phyloP scores from a whole-genome alignment of 1,140 invertebrate species.

The Parapsyche elsis region DNA sequence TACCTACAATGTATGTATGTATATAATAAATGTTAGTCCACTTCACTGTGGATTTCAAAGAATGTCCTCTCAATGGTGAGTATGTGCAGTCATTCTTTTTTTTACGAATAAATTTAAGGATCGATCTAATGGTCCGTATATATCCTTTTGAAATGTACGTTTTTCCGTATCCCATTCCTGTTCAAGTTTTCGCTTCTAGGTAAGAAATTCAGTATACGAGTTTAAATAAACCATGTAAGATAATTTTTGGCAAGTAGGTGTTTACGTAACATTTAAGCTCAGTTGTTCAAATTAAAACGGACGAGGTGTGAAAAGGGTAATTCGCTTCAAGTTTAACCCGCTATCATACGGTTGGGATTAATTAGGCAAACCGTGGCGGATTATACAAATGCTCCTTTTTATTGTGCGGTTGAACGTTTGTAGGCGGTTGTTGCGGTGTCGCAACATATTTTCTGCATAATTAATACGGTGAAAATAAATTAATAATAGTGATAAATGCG shows the following conservation, averaged over 20 bases:
- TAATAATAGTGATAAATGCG: neutral
- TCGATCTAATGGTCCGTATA: no score
- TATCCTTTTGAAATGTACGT: no score
- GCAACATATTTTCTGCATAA: neutral
- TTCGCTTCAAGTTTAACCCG: neutral
- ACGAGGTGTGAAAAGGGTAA: slow-evolving; percentile 17
- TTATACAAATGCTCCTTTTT: neutral
- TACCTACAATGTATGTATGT: no score
- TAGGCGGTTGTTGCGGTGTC: neutral
- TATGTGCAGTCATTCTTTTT: no score
- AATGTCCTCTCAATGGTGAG: no score
- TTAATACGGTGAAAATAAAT: neutral
- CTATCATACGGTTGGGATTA: neutral
- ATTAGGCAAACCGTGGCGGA: neutral
- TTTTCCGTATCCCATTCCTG: no score
- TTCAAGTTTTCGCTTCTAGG: no score
- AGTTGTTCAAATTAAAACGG: slow-evolving; percentile 3
- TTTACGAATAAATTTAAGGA: no score
- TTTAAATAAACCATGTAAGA: neutral
- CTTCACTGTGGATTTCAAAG: no score
- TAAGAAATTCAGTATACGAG: no score
- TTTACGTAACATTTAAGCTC: neutral
- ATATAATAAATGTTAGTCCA: no score
- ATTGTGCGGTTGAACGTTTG: neutral
- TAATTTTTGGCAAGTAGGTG: neutral